phyloP scores from a whole-genome alignment of 2,113 vertebrate genomes.

The Callorhinus ursinus region DNA sequence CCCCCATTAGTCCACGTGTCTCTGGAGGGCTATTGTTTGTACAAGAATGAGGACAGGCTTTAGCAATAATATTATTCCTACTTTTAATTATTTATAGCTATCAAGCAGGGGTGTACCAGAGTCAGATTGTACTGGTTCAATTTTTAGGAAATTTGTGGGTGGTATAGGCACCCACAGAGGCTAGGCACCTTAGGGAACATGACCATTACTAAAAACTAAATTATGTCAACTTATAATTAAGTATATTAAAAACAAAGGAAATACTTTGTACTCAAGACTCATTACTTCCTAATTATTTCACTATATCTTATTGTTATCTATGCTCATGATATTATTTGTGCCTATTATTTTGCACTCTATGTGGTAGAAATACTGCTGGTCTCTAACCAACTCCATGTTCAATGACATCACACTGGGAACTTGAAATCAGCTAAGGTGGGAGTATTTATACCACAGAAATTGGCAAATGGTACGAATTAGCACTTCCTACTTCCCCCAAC shows the following conservation, averaged over 20 bases:
- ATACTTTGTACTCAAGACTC: neutral
- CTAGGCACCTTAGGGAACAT: neutral
- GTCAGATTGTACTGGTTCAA: neutral
- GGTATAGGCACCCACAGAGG: neutral
- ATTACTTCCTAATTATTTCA: conserved; percentile 7
- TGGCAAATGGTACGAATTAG: neutral
- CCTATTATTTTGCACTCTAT: neutral
- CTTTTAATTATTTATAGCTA: neutral
- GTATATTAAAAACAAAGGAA: conserved; percentile 10
- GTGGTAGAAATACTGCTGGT: neutral
- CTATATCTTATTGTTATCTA: neutral
- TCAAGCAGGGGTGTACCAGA: neutral
- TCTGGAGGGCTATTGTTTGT: neutral
- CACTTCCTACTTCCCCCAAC: no score
- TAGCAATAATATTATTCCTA: neutral
- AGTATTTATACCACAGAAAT: neutral
- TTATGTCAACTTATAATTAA: neutral
- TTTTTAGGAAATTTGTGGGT: neutral
- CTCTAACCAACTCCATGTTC: neutral
- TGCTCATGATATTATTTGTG: neutral
- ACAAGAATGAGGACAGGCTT: neutral
- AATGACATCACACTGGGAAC: neutral
- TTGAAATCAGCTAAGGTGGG: neutral
- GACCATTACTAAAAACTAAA: neutral
- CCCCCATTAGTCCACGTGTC: neutral